Conservation (phyloP, 2,797 vertebrate species). For the Spondyliosoma cantharus region DNA sequence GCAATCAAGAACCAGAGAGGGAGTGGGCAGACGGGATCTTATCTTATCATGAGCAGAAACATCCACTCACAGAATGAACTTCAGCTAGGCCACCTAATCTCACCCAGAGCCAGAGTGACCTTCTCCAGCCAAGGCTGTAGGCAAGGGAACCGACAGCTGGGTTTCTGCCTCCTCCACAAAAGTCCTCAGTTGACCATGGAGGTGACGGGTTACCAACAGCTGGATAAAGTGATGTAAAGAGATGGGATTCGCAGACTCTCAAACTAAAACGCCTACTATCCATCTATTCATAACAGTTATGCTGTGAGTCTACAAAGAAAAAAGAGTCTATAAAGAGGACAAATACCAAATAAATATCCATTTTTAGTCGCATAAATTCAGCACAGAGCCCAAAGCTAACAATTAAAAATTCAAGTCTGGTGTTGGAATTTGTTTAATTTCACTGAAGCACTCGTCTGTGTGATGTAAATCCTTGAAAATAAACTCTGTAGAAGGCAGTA, state of each 20-base stretch:
- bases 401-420: not conserved
- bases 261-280: conserved; percentile 23
- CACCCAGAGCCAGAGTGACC: conserved; percentile 36
- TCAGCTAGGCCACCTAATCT: conserved; percentile 57
- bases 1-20: conserved; percentile 51
- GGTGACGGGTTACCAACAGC: conserved; percentile 53
- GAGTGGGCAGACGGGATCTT: conserved; percentile 47
- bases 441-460: not conserved
- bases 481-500: not conserved
- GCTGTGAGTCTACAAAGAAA: not conserved
- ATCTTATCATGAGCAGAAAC: conserved; percentile 61
- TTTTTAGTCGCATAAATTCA: not conserved
- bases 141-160: conserved; percentile 48
- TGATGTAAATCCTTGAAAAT: conserved; percentile 23
- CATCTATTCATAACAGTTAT: conserved; percentile 22
- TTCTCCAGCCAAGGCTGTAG: conserved; percentile 57
- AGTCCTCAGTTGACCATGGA: conserved; percentile 61
- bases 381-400: not conserved
- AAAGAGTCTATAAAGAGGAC: conserved; percentile 3
- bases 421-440: not conserved
- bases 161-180: conserved; percentile 56
- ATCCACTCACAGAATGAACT: conserved; percentile 29
- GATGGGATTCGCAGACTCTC: conserved; percentile 44
- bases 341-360: not conserved
- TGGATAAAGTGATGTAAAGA: conserved; percentile 31